Evolutionary conservation across 2,797 vertebrate genomes (phyloP), one percentile per base, ranked within the genome.

Genomic region (Ispidina lecontei): DNA sequence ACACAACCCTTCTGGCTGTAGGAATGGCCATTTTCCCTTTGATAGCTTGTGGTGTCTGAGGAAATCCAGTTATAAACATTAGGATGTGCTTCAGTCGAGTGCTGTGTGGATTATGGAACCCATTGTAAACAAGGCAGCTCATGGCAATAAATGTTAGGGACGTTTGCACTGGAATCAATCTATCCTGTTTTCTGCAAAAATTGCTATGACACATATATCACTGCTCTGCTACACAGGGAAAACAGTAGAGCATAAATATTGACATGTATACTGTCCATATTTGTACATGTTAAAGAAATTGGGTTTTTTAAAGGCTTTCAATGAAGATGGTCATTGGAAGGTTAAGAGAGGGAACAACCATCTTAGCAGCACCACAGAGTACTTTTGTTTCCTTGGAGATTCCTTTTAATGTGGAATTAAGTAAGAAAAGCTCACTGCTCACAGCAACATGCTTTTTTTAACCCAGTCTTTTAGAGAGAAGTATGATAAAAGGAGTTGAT

Each of bases 361-460:
- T 83, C 90, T 94, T 71, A 83, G 59, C 79, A 87, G 69, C 7
- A 6, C 78, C 56, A 83, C 71, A 65, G 47, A 68, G 73, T 63
- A 91, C 65, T 79, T 93, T 88, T 95, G 94, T 94, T 95, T 96
- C 96, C 95, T 96, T 95, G 92, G 95, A 96, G 92, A 96, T 83
- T 71, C 26, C 9, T 90, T 94, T 85, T 85, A 83, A 90, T 86
- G 65, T 72, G 87, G 90, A 91, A 89, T 73, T 87, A 91, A 95
- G 91, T 77, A 90, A 87, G 72, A 87, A 70, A 87, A 89, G 14
- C 87, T 92, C 77, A 59, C 3, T 3, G 79, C 85, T 93, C 81
- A 79, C 52, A 78, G 84, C 1, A 1, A 94, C 2, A 7, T 68
- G 59, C 21, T 65, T 75, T 81, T 80, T 87, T 86, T 33, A 84